Base-by-base conservation (phyloP, 2,113 vertebrate species). In the Orientallactaga bullata region DNA sequence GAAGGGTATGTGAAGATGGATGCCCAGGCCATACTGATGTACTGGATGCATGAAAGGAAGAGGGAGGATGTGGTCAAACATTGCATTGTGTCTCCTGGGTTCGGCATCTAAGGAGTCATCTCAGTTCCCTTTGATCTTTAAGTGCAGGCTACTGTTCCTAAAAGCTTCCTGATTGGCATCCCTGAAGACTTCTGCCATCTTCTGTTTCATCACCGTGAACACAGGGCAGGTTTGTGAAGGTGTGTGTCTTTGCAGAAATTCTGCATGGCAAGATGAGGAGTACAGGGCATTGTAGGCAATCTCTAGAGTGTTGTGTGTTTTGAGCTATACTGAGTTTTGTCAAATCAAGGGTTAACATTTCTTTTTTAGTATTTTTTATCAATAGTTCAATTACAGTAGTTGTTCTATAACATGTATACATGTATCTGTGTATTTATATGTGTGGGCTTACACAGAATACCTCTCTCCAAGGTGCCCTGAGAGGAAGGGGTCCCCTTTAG, bases 131-230 rank as follows among this genome's bases (percentile, higher is more conserved):
- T 89, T 94, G 94, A 85, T 91, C 76, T 89, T 11, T 87, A 94
- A 95, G 91, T 94, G 51, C 93, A 89, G 63, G 39, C 60, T 58
- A 7, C 18, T 32, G 69, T 69, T 94, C 68, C 89, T 93, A 60
- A 95, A 95, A 96, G 94, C 91, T 77, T 95, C 68, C n/a, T 28
- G 78, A 93, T 1, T 32, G 68, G 88, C 94, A 47, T 94, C 85
- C 68, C 74, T 66, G 68, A 94, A 87, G 94, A 81, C n/a, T 0
- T 13, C 63, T 80, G 94, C 73, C 91, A 89, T 79, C 86, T 95
- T 90, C 58, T n/a, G 1, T 92, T 47, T 90, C 94, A 65, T 97
- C 90, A 93, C n/a, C 13, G 76, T 11, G 26, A 42, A 83, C 24
- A 30, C 21, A 24, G 35, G 73, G 47, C 42, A 51, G 85, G 81